A percentile compares a stretch with the other conserved stretches of the same genome.
phyloP scores from a whole-genome alignment of 2,797 vertebrate genomes.

The Microctenopoma stevenorrisi region DNA sequence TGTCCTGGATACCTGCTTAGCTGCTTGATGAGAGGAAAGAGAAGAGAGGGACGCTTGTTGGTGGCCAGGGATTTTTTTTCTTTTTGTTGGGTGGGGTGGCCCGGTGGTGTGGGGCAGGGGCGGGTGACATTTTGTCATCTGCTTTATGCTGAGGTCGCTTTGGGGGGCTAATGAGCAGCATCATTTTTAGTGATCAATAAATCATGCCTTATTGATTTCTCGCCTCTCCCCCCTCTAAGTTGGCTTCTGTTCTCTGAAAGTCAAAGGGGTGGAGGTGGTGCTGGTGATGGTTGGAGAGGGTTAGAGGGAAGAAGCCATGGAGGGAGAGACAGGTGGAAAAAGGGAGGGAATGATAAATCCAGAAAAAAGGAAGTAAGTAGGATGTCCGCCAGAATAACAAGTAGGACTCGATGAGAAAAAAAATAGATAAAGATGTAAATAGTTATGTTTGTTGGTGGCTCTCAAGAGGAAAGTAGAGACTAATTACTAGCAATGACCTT shows the following conservation, averaged over 20 bases:
- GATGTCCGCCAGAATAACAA: slow-evolving; percentile 13
- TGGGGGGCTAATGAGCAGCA: slow-evolving; percentile 86
- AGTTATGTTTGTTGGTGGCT: not conserved
- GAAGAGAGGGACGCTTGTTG: slow-evolving; percentile 3
- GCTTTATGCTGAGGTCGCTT: slow-evolving; percentile 82
- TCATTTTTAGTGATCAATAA: slow-evolving; percentile 89
- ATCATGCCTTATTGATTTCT: slow-evolving; percentile 88
- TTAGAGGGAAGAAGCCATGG: not conserved
- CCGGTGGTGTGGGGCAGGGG: slow-evolving; percentile 47
- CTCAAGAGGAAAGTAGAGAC: slow-evolving; percentile 1
- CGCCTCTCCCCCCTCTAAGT: slow-evolving; percentile 71
- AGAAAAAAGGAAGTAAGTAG: slow-evolving; percentile 10
- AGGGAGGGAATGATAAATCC: not conserved
- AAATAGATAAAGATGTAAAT: slow-evolving; percentile 1
- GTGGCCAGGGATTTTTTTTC: slow-evolving; percentile 48
- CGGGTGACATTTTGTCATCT: slow-evolving; percentile 87
- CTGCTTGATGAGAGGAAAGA: not conserved
- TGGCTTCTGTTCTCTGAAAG: slow-evolving; percentile 85
- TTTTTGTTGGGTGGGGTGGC: slow-evolving; percentile 24
- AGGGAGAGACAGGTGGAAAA: too few species aligned
- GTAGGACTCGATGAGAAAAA: not conserved
- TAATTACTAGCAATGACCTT: slow-evolving; percentile 30
- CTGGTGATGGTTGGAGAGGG: not conserved
- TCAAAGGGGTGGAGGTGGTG: slow-evolving; percentile 53
- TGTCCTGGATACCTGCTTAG: slow-evolving; percentile 10